phyloP scores from a whole-genome alignment of 2,797 vertebrate species.

The Sandelia bainsii region DNA sequence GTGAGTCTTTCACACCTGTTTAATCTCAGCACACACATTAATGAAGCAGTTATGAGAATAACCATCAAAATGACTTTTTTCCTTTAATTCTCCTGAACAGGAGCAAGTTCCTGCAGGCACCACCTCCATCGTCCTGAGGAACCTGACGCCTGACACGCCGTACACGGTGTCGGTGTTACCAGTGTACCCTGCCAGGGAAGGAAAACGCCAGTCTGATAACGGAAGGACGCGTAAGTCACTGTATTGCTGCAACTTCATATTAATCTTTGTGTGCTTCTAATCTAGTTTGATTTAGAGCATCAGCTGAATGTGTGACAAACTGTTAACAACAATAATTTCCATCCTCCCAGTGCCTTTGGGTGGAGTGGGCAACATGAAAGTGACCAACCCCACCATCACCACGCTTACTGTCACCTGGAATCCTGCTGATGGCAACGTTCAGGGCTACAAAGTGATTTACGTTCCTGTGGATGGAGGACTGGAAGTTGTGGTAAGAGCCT shows the following conservation, averaged over 20 bases:
- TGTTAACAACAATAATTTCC: neutral
- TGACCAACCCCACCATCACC: constrained; percentile 91
- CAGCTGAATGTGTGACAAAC: too few relatives aligned
- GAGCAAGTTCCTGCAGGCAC: constrained; percentile 87
- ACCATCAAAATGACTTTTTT: neutral
- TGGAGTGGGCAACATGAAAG: constrained; percentile 88
- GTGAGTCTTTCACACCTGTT: constrained; percentile 69
- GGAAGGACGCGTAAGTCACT: constrained; percentile 91
- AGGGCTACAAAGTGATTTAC: constrained; percentile 95
- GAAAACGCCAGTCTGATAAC: constrained; percentile 91
- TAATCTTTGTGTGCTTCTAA: neutral
- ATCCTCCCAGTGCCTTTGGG: constrained; percentile 87
- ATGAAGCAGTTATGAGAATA: too few relatives aligned
- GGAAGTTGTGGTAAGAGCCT: constrained; percentile 75
- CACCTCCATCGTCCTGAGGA: constrained; percentile 90
- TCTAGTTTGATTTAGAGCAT: too few relatives aligned
- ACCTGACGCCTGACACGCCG: constrained; percentile 89
- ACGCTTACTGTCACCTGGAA: constrained; percentile 93
- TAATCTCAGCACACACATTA: neutral
- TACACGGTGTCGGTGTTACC: constrained; percentile 93
- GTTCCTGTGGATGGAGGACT: constrained; percentile 87
- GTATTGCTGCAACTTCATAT: rapidly evolving
- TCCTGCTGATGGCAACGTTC: constrained; percentile 94
- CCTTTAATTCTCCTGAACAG: constrained; percentile 70
- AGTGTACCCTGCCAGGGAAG: constrained; percentile 90